phyloP scores from a whole-genome alignment of 1,140 invertebrate species.

The Schlechtendalia chinensis region DNA sequence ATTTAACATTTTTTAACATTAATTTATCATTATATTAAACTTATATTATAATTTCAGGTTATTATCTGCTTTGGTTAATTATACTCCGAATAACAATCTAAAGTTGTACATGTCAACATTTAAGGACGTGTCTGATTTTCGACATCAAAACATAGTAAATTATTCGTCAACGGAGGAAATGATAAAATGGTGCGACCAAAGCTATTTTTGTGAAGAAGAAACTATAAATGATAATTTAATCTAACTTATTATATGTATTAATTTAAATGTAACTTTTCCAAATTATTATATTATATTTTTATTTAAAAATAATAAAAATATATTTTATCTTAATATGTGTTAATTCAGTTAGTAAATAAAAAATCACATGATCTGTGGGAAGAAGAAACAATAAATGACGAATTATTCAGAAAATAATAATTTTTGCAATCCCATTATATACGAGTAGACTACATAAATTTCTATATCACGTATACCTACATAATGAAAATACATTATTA shows the following conservation, averaged over 20 bases:
- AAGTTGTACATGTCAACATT: slow-evolving; percentile 15
- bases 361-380: no score
- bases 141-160: not conserved
- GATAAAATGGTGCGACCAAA: slow-evolving; percentile 25
- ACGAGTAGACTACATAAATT: no score
- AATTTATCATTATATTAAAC: not conserved
- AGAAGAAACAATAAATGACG: no score
- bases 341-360: no score
- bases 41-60: slow-evolving; percentile 24
- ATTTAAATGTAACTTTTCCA: no score
- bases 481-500: no score
- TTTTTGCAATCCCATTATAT: no score
- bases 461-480: no score
- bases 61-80: not conserved
- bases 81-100: slow-evolving; percentile 5
- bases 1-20: not conserved
- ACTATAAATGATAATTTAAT: not conserved
- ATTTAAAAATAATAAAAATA: no score
- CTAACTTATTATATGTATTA: not conserved
- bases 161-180: not conserved
- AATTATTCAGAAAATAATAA: no score
- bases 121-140: slow-evolving; percentile 12
- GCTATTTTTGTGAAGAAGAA: not conserved
- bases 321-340: no score
- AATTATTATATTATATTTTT: no score